Conservation (phyloP, 2,888 invertebrate genomes). For the Acanthopleura granulata region DNA sequence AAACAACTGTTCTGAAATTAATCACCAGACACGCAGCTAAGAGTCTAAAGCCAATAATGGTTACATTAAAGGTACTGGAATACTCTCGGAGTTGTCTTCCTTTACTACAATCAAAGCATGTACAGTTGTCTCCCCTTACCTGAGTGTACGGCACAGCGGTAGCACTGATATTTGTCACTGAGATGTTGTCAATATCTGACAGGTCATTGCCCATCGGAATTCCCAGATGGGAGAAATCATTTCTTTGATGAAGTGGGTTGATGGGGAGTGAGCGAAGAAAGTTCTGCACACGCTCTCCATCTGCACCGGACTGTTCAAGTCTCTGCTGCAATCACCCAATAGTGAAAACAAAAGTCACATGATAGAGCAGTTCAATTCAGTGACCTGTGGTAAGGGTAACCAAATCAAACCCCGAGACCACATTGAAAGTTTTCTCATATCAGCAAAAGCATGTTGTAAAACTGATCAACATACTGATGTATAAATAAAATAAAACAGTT, state of each 20-base stretch:
- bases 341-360: background rate
- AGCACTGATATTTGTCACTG: slow-evolving; percentile 66
- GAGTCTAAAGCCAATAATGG: too few relatives aligned
- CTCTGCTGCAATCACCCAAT: slow-evolving; percentile 43
- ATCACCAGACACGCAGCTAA: too few relatives aligned
- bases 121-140: slow-evolving; percentile 38
- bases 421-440: too few relatives aligned
- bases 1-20: too few relatives aligned
- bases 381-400: too few relatives aligned
- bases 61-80: too few relatives aligned
- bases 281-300: slow-evolving; percentile 59
- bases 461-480: too few relatives aligned
- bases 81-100: too few relatives aligned
- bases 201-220: slow-evolving; percentile 40
- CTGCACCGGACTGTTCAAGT: slow-evolving; percentile 42
- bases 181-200: slow-evolving; percentile 56
- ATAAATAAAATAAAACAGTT: too few relatives aligned
- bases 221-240: slow-evolving; percentile 66
- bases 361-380: background rate
- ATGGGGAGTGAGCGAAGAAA: slow-evolving; percentile 56
- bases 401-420: too few relatives aligned
- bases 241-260: slow-evolving; percentile 44
- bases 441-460: too few relatives aligned
- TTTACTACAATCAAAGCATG: too few relatives aligned
- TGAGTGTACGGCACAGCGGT: slow-evolving; percentile 62